Conservation (phyloP, 1,140 invertebrate genomes). For the Agrilus planipennis region DNA sequence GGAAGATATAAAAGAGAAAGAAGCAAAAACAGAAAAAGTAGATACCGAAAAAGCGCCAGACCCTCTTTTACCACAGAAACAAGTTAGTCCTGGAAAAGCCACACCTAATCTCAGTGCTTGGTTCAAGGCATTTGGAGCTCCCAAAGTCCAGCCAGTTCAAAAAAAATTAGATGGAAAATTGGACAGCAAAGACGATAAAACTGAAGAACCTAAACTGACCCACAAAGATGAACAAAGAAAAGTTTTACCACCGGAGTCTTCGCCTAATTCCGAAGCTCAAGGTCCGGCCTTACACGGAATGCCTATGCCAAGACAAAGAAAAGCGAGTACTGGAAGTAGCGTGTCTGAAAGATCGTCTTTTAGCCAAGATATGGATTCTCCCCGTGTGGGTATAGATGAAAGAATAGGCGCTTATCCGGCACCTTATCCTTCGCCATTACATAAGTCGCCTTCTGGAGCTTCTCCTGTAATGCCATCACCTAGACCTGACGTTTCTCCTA, state of each 20-base stretch:
- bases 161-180: slow-evolving; percentile 33
- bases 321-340: slow-evolving; percentile 58
- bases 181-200: slow-evolving; percentile 34
- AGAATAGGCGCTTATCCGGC: slow-evolving; percentile 43
- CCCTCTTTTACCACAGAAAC: no score
- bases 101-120: slow-evolving; percentile 80
- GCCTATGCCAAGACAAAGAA: slow-evolving; percentile 43
- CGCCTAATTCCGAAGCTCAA: slow-evolving; percentile 32
- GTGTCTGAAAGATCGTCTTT: slow-evolving; percentile 62
- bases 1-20: slow-evolving; percentile 6
- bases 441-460: slow-evolving; percentile 43
- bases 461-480: slow-evolving; percentile 40
- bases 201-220: slow-evolving; percentile 23
- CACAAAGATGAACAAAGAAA: slow-evolving; percentile 29
- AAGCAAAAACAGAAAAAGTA: slow-evolving; percentile 19
- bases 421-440: slow-evolving; percentile 50
- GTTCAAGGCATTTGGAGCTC: slow-evolving; percentile 81
- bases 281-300: slow-evolving; percentile 40
- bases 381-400: slow-evolving; percentile 47
- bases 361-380: slow-evolving; percentile 59
- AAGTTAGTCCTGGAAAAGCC: slow-evolving; percentile 46
- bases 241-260: slow-evolving; percentile 18
- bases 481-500: slow-evolving; percentile 42
- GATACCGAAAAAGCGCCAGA: slow-evolving; percentile 36
- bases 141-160: slow-evolving; percentile 39